Conservation (phyloP, 2,113 vertebrate species). For the Mesembrinibis cayennensis region DNA sequence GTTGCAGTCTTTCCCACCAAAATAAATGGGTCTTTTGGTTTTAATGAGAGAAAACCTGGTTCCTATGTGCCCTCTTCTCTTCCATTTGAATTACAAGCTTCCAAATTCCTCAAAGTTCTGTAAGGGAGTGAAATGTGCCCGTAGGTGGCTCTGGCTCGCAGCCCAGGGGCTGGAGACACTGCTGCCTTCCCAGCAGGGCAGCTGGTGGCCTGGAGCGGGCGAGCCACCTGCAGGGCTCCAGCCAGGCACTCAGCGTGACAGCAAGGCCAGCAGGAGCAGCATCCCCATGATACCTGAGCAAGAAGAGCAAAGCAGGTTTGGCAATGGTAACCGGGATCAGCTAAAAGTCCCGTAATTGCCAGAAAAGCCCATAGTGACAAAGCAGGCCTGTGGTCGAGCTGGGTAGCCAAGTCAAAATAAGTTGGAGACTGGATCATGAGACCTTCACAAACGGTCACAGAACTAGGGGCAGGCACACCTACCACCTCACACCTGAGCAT, state of each 20-base stretch:
- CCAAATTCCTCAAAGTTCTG: not conserved
- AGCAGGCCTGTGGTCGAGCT: not conserved
- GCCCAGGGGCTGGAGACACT: not conserved
- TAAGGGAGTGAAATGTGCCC: not conserved
- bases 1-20: not conserved
- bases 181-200: not conserved
- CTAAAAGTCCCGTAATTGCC: not conserved
- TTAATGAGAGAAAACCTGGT: not conserved
- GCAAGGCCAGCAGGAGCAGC: not conserved
- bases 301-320: not conserved
- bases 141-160: not conserved
- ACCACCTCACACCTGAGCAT: not conserved
- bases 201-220: not conserved
- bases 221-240: not conserved
- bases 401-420: not conserved
- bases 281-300: fast-evolving
- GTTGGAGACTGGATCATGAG: fast-evolving
- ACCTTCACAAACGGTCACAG: not conserved
- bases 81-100: not conserved
- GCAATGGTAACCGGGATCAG: not conserved
- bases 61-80: not conserved
- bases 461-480: not conserved
- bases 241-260: not conserved
- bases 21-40: not conserved
- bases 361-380: not conserved